Evolutionary conservation across 2,113 vertebrate species (phyloP).

Genomic region (Gambusia holbrooki): DNA sequence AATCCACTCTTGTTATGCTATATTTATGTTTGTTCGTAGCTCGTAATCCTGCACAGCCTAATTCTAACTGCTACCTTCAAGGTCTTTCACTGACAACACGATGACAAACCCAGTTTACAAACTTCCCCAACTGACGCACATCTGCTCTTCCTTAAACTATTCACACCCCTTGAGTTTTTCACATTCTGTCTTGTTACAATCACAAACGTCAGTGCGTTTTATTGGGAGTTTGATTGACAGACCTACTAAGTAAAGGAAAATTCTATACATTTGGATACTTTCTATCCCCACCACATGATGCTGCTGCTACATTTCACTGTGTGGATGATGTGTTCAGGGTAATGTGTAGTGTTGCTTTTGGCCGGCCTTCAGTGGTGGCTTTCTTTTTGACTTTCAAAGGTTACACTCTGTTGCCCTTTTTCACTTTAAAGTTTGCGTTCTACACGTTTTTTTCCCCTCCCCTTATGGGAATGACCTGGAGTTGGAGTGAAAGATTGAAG

Average conservation of each 20-base stretch:
- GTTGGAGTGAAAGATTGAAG: neutral
- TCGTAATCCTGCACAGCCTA: no score
- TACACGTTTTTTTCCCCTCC: neutral
- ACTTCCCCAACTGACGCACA: no score
- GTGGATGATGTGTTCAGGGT: no score
- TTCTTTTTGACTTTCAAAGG: no score
- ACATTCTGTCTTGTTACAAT: neutral
- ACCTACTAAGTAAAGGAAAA: neutral
- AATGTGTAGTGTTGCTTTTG: no score
- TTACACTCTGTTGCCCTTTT: neutral
- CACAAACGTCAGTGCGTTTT: neutral
- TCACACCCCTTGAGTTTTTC: neutral
- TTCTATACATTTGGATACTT: neutral
- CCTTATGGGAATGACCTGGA: neutral
- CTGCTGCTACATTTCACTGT: no score
- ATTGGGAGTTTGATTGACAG: neutral
- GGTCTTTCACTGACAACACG: no score
- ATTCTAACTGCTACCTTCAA: no score
- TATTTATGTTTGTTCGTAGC: neutral
- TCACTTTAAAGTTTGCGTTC: neutral
- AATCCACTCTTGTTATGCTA: neutral
- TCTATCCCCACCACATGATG: no score
- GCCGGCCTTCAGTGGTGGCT: no score
- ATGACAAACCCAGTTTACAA: no score
- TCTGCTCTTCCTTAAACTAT: no score